Evolutionary conservation across 2,888 invertebrate species (phyloP).

Genomic region (Napeogenes sylphis): DNA sequence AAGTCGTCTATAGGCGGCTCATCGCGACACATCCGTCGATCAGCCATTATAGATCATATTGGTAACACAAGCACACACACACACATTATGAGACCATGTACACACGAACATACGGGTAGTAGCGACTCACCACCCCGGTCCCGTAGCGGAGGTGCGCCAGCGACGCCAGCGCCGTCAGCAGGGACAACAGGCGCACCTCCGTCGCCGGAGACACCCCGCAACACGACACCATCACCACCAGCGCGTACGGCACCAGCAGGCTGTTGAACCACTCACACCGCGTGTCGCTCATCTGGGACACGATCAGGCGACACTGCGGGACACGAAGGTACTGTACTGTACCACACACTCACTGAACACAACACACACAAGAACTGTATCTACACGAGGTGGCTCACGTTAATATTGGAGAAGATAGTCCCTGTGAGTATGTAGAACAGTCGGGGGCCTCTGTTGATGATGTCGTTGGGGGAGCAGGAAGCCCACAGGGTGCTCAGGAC

Average conservation of each 20-base stretch:
- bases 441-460: conserved; percentile 90
- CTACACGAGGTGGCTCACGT: conserved; percentile 80
- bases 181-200: conserved; percentile 84
- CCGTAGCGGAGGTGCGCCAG: conserved; percentile 94
- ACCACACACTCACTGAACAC: too few relatives aligned
- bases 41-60: too few relatives aligned
- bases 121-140: conserved; percentile 87
- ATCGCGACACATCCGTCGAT: too few relatives aligned
- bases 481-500: conserved; percentile 89
- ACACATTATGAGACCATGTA: too few relatives aligned
- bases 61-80: too few relatives aligned
- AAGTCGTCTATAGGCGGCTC: too few relatives aligned
- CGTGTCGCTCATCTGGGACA: conserved; percentile 97
- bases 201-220: conserved; percentile 55
- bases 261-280: conserved; percentile 89
- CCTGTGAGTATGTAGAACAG: conserved; percentile 93
- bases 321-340: too few relatives aligned
- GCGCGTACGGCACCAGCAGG: conserved; percentile 79
- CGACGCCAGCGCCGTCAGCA: conserved; percentile 83
- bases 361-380: too few relatives aligned
- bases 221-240: conserved; percentile 58
- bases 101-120: too few relatives aligned
- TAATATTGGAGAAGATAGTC: conserved; percentile 98
- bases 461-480: conserved; percentile 85
- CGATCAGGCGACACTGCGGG: conserved; percentile 95